Evolutionary conservation across 2,113 vertebrate genomes (phyloP), one percentile per base, ranked within the genome.

Genomic region (Perca flavescens): DNA sequence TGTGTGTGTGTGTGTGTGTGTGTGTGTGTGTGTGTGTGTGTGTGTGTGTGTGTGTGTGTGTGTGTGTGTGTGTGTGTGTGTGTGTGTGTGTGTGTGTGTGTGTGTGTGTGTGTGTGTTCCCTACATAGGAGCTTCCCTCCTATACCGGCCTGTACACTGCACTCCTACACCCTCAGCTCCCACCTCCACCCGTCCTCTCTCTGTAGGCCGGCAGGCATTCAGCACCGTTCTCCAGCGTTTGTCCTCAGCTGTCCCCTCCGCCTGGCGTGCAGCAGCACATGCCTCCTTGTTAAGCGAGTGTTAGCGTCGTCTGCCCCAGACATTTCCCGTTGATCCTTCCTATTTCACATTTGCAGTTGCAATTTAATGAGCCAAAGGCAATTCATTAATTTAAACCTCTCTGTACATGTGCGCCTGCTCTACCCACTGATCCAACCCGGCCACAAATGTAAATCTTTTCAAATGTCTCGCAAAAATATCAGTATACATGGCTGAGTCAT

Each of bases 231-330:
- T 34, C 25, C 64, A 28, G 67, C 15, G 52, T 76, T 49, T 91
- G 88, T 91, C 88, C 89, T 90, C 78, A 77, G 57, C 64, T 81
- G 84, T 90, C 85, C 85, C 67, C 56, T 72, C 21, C 15, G 53
- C 80, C 84, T 84, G 84, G 84, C 88, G 80, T 54, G 73, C 47
- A n/a, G 54, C 75, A 72, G 47, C 63, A 22, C 70, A 63, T 54
- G 53, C 75, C 66, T 83, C 64, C 43, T 66, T 13, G 58, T 75
- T 75, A 68, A 77, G 40, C 34, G 36, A 79, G 67, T 74, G 76
- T 87, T 71, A 19, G 80, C n/a, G 31, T 81, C 5, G 5, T 57
- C 72, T 31, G 43, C 28, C 7, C 10, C 25, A 7, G 56, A 49
- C 46, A 3, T 79, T 69, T 46, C 50, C 31, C 50, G n/a, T 77